phyloP scores from a whole-genome alignment of 2,113 vertebrate genomes.

The Malurus melanocephalus region DNA sequence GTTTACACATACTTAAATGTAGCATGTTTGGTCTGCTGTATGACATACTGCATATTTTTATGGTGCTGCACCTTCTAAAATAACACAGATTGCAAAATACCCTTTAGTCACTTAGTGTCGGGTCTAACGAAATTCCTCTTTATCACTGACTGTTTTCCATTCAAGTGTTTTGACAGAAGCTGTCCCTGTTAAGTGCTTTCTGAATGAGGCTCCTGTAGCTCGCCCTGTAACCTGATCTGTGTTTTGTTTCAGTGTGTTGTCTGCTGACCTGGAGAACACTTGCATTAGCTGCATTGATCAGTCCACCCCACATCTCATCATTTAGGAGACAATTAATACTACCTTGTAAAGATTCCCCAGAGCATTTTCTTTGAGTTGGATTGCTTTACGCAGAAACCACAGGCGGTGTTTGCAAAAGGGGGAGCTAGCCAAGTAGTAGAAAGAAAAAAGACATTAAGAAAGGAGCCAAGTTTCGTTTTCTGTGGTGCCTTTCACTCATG shows the following conservation, averaged over 20 bases:
- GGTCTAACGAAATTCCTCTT: not conserved
- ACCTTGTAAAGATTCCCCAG: slow-evolving; percentile 61
- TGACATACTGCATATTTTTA: not conserved
- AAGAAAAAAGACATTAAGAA: not conserved
- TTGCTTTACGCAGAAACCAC: slow-evolving; percentile 63
- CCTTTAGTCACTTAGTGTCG: not conserved
- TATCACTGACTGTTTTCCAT: slow-evolving; percentile 7
- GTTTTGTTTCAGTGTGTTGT: slow-evolving; percentile 56
- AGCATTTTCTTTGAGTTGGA: slow-evolving; percentile 48
- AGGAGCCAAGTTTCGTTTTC: not conserved
- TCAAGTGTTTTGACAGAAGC: slow-evolving; percentile 20
- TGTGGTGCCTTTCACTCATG: not conserved
- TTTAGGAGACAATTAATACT: slow-evolving; percentile 73
- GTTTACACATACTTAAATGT: not conserved
- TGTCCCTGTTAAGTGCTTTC: slow-evolving; percentile 23
- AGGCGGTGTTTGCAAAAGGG: not conserved
- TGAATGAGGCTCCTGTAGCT: not conserved
- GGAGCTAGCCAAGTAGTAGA: not conserved
- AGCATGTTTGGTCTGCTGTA: not conserved
- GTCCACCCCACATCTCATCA: slow-evolving; percentile 49
- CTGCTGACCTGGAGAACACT: slow-evolving; percentile 61
- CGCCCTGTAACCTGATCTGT: slow-evolving; percentile 49
- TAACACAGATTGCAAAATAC: not conserved
- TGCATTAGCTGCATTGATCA: slow-evolving; percentile 70
- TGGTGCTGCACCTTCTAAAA: not conserved